Base-by-base conservation (phyloP, 2,888 invertebrate genomes). In the Ormyrus thymus region DNA sequence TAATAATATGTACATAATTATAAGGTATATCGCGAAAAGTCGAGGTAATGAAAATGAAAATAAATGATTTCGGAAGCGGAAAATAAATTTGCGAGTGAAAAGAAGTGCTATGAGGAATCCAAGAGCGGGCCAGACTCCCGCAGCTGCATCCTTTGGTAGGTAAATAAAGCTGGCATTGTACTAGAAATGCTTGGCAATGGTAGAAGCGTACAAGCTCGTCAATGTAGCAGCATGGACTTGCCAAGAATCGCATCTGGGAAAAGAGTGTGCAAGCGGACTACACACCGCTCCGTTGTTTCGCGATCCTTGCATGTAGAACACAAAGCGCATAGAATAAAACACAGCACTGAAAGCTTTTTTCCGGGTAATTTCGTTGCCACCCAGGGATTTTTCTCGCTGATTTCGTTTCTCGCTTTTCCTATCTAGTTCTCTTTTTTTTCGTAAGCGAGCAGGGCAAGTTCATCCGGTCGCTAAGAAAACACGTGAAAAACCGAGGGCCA, bases 151-250 rank as follows among this genome's bases (percentile, higher is more conserved):
- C 45, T 29, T 51, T 29, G 13, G 59, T 68, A 75, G 59, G 75
- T 75, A 75, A 75, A 75, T 75, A 75, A 68, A 75, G 59, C 59
- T 11, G 6, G 59, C 46, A 59, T 66, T 66, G 66, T 75, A 58
- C 58, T 61, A 59, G 59, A 75, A 76, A 62, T 62, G 45, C 61
- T 76, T 69, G 69, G 66, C 51, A 45, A 59, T 74, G 50, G 50
- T 48, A 45, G 48, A 74, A 45, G 50, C 50, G 46, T 56, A 48
- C n/a, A 51, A 62, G 6, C 50, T 43, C 51, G 56, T 55, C 72
- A 51, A 72, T 72, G 62, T 11, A 11, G 50, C n/a, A 15, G 64
- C 10, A 10, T 10, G 46, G 7, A 58, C 50, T 61, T 64, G 74
- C 15, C 68, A 75, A 75, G 68, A 61, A 55, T 69, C 55, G 53